Conservation (phyloP, 2,797 vertebrate genomes). For the Balearica regulorum region DNA sequence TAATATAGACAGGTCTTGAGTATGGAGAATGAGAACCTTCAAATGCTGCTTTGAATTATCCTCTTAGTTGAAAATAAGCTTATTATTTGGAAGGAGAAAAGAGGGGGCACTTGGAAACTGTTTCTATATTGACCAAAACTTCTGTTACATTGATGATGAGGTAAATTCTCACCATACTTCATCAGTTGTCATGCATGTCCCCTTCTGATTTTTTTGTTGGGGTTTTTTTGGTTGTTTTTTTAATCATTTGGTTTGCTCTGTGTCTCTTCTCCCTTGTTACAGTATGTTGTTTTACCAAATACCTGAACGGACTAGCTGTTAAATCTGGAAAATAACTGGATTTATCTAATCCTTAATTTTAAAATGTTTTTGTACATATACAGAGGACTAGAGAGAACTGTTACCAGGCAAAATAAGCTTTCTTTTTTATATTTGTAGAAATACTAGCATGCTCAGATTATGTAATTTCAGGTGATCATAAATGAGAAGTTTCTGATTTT, state of each 20-base stretch:
- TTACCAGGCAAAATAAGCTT: not conserved
- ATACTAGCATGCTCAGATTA: not conserved
- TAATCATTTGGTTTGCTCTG: not conserved
- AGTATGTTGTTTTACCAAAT: not conserved
- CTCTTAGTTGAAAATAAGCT: slow-evolving; percentile 47
- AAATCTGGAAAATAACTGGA: slow-evolving; percentile 32
- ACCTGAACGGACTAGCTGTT: not conserved
- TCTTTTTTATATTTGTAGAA: not conserved
- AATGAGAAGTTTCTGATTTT: not conserved
- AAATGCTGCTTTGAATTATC: slow-evolving; percentile 40
- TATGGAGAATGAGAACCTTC: not conserved
- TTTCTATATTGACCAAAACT: not conserved
- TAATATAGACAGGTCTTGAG: not conserved
- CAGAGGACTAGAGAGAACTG: not conserved
- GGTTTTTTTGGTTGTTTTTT: not conserved
- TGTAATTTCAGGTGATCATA: not conserved
- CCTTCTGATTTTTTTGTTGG: not conserved
- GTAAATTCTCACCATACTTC: not conserved
- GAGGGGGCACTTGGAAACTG: not conserved
- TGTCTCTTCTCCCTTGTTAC: not conserved
- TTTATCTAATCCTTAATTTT: slow-evolving; percentile 34
- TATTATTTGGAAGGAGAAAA: slow-evolving; percentile 5
- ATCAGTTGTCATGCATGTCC: not conserved
- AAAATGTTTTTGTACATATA: not conserved
- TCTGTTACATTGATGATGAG: not conserved